These are phyloP conservation scores for Lymantria monacha DNA, from an alignment of 2,888 invertebrate genomes.

Conservation along the genomic window DNA sequence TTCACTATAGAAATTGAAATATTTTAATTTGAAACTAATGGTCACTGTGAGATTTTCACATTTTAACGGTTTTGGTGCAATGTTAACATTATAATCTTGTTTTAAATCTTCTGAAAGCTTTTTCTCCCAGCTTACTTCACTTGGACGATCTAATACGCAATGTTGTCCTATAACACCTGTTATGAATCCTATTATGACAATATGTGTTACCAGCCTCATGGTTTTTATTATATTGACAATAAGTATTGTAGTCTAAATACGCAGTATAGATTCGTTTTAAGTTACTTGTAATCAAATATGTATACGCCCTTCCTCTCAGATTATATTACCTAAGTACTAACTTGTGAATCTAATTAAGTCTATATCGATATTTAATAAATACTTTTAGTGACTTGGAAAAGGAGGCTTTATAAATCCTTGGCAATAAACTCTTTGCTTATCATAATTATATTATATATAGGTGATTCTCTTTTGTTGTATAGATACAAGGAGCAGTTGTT, in stretches of 20 bases:
- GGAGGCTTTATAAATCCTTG: no score
- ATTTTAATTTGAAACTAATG: slow-evolving; percentile 32
- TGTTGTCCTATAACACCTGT: slow-evolving; percentile 3
- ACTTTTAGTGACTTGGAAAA: no score
- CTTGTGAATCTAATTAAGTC: no score
- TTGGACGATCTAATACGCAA: slow-evolving; percentile 14
- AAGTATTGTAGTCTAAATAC: not conserved
- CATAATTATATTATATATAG: no score
- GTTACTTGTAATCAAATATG: slow-evolving; percentile 3
- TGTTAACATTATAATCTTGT: not conserved
- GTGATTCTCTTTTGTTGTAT: no score
- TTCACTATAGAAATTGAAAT: slow-evolving; percentile 36
- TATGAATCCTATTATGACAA: slow-evolving; percentile 10
- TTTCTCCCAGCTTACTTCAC: slow-evolving; percentile 23
- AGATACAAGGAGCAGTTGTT: no score
- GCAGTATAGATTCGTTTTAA: not conserved
- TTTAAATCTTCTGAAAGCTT: slow-evolving; percentile 21
- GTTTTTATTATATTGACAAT: slow-evolving; percentile 10
- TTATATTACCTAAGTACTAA: no score
- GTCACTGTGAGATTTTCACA: slow-evolving; percentile 12
- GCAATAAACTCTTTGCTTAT: no score
- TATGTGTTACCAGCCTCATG: slow-evolving; percentile 17
- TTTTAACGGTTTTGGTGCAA: slow-evolving; percentile 6
- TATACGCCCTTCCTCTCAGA: slow-evolving; percentile 15
- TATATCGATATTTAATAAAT: no score